These are phyloP conservation scores for Euthynnus affinis DNA, from an alignment of 2,797 vertebrate genomes.

Conservation along the genomic window DNA sequence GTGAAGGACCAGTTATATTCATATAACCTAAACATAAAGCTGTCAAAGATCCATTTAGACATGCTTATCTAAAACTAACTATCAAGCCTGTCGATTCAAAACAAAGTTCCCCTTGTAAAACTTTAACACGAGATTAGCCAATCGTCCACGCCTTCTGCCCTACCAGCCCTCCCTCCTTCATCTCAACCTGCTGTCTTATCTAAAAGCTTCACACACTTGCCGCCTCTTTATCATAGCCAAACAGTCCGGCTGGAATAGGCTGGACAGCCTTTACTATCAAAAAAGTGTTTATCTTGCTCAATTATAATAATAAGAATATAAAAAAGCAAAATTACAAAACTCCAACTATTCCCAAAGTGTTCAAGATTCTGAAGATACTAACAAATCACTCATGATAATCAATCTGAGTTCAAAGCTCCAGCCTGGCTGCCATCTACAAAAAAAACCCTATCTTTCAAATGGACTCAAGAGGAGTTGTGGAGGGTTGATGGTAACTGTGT, in stretches of 20 bases:
- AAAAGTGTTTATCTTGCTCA: neutral
- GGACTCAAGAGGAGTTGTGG: neutral
- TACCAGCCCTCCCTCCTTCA: neutral
- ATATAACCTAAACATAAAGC: neutral
- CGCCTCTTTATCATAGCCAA: slow-evolving; percentile 69
- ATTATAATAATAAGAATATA: neutral
- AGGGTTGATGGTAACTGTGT: neutral
- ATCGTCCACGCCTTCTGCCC: slow-evolving; percentile 7
- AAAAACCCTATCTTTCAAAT: neutral
- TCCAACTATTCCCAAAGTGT: neutral
- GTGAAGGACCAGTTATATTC: neutral
- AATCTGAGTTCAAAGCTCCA: neutral
- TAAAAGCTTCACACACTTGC: slow-evolving; percentile 43
- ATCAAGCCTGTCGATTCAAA: neutral
- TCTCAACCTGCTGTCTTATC: slow-evolving; percentile 64
- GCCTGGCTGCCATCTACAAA: neutral
- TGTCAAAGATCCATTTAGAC: neutral
- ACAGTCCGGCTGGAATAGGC: slow-evolving; percentile 22
- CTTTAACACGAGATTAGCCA: slow-evolving; percentile 23
- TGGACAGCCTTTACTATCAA: neutral
- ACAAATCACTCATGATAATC: neutral
- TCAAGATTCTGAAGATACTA: neutral
- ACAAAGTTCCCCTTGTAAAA: neutral
- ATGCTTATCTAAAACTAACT: neutral
- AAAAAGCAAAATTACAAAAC: neutral